Percentiles rank a stretch among this genome's conserved stretches.
These are phyloP conservation scores for Fringilla coelebs DNA, from an alignment of 2,797 vertebrate genomes.

Conservation along the genomic window DNA sequence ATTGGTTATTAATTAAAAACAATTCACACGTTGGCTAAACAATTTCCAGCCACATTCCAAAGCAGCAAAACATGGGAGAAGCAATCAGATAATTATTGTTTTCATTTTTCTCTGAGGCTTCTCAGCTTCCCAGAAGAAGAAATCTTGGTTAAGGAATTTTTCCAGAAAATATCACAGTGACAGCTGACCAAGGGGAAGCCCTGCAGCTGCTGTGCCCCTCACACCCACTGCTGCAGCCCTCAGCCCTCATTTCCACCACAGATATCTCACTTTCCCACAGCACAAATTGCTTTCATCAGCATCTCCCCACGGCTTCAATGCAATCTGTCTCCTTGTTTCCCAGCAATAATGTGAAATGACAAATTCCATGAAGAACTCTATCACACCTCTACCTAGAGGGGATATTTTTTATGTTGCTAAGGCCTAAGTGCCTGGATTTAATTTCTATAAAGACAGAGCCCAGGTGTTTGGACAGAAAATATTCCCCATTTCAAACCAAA, in stretches of 20 bases:
- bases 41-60: not conserved
- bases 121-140: not conserved
- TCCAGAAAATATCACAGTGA: not conserved
- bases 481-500: not conserved
- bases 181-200: not conserved
- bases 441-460: not conserved
- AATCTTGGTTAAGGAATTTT: not conserved
- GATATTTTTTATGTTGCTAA: not conserved
- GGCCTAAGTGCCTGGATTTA: not conserved
- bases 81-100: not conserved
- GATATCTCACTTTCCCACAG: not conserved
- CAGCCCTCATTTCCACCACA: not conserved
- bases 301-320: not conserved
- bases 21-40: too few relatives aligned
- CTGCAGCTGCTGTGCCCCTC: not conserved
- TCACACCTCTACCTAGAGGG: not conserved
- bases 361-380: not conserved
- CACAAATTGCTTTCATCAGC: not conserved
- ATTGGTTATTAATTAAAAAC: not conserved
- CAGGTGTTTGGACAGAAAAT: not conserved
- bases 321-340: not conserved
- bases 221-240: rapidly evolving
- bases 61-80: not conserved
- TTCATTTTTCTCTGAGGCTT: not conserved
- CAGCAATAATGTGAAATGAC: not conserved